Percentiles rank a stretch among this genome's conserved stretches.
phyloP scores from a whole-genome alignment of 1,140 invertebrate species.

The Belonocnema kinseyi region DNA sequence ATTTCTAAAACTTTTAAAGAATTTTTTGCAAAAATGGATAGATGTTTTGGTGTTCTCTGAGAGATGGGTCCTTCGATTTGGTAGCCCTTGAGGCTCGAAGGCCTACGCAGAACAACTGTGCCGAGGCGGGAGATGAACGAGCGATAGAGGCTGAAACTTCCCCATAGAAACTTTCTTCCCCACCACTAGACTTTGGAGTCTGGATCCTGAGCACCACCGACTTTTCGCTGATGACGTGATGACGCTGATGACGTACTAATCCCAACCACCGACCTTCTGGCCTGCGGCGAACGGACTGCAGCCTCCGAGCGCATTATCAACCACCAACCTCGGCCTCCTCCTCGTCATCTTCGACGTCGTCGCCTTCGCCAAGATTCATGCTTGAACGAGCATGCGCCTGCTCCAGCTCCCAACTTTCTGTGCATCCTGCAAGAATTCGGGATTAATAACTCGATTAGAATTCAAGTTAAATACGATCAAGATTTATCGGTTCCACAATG shows the following conservation, averaged over 20 bases:
- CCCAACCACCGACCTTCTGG: constrained; percentile 1
- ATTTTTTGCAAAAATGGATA: constrained; percentile 11
- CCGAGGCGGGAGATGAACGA: constrained; percentile 40
- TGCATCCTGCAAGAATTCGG: constrained; percentile 33
- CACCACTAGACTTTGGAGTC: constrained; percentile 41
- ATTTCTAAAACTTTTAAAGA: not conserved
- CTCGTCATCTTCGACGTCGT: constrained; percentile 43
- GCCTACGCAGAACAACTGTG: constrained; percentile 47
- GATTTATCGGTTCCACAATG: not conserved
- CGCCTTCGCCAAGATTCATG: constrained; percentile 26
- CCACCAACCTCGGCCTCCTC: constrained; percentile 37
- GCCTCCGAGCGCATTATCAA: constrained; percentile 33
- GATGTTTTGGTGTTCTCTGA: not conserved
- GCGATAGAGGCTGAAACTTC: constrained; percentile 46
- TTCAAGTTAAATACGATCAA: not conserved
- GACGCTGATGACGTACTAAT: not conserved
- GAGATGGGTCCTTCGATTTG: constrained; percentile 3
- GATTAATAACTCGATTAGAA: constrained; percentile 19
- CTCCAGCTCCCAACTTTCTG: not conserved
- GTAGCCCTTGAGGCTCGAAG: constrained; percentile 42
- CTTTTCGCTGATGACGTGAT: not conserved
- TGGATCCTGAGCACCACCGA: constrained; percentile 4
- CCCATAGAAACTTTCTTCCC: constrained; percentile 45
- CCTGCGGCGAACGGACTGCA: constrained; percentile 77
- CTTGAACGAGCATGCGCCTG: constrained; percentile 50